Evolutionary conservation across 2,888 invertebrate genomes (phyloP), one percentile per base, ranked within the genome.

Genomic region (Orthonychiurus folsomi): DNA sequence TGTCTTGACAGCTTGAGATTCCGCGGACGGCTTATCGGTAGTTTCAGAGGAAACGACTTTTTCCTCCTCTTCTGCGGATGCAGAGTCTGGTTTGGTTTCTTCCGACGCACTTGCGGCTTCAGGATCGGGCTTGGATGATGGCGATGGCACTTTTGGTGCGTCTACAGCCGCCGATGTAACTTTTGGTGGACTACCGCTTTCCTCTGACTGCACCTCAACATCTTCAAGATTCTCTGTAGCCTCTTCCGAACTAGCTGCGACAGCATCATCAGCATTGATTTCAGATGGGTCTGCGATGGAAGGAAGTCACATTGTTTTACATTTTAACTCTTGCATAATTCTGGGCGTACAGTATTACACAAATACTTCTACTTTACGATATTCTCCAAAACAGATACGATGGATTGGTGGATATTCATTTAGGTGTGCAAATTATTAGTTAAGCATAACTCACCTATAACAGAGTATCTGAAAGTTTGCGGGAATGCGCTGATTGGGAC

Each of bases 401-500:
- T n/a, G n/a, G n/a, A 9, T 37, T 37, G 37, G 37, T 9, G 37
- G n/a, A n/a, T n/a, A n/a, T n/a, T n/a, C n/a, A n/a, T n/a, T n/a
- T n/a, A 37, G 37, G 5, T 37, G 37, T 37, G 37, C 15, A 5
- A 9, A 37, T 37, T 37, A 37, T 37, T 37, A 9, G 15, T 15
- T 37, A 9, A 37, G 9, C 37, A 37, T 37, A 15, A 37, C 24
- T 55, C 5, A 23, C 5, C 5, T 15, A 9, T 27, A 5, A 26
- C 20, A 9, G 56, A 25, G 21, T 56, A 25, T 15, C 20, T 27
- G 28, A 56, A 56, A 20, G 26, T 26, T 21, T 27, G 20, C 20
- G 25, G 28, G 23, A 26, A 56, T n/a, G 56, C 27, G n/a, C 27
- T 28, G 20, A 56, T 26, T 9, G 56, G 56, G n/a, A 56, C 56